Conservation (phyloP, 30 jellyfish, hydroid and myxozoan species). For the Clytia hemisphaerica region DNA sequence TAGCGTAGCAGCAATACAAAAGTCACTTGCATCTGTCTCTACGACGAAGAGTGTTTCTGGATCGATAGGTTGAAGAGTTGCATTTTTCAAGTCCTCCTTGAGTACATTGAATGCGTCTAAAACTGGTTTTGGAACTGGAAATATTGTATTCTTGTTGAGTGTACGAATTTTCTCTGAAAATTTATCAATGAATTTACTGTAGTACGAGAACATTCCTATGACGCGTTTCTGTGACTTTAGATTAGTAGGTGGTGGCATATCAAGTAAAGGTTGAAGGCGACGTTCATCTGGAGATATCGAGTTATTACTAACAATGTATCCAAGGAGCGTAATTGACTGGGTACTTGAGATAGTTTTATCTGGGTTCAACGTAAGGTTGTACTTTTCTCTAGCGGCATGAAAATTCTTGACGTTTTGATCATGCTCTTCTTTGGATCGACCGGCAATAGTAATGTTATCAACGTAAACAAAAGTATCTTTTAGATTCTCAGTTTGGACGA, state of each 20-base stretch:
- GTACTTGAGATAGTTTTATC: not conserved
- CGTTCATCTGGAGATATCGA: conserved; percentile 29
- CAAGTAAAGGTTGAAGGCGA: conserved; percentile 38
- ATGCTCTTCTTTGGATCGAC: conserved; percentile 23
- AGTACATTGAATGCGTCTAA: conserved; percentile 27
- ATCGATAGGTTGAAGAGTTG: conserved; percentile 31
- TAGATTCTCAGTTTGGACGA: conserved; percentile 22
- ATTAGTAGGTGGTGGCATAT: conserved; percentile 27
- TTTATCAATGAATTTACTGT: conserved; percentile 39
- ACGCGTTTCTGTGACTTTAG: not conserved
- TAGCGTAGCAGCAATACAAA: conserved; percentile 41
- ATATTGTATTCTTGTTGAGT: conserved; percentile 18
- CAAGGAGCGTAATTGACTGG: not conserved
- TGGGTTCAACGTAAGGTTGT: conserved; percentile 16
- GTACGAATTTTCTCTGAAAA: conserved; percentile 52
- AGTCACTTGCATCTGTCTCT: conserved; percentile 54
- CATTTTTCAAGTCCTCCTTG: conserved; percentile 35
- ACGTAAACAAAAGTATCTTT: conserved; percentile 35
- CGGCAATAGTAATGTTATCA: conserved; percentile 44
- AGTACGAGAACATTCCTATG: conserved; percentile 37
- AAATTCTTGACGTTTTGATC: conserved; percentile 7
- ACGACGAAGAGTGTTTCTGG: conserved; percentile 59
- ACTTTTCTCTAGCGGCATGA: conserved; percentile 10
- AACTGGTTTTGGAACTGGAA: conserved; percentile 27
- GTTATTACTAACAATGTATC: conserved; percentile 31